Percentiles rank a stretch among this genome's conserved stretches.
These are phyloP conservation scores for Pavo muticus DNA, from an alignment of 2,113 vertebrate genomes.

Conservation along the genomic window DNA sequence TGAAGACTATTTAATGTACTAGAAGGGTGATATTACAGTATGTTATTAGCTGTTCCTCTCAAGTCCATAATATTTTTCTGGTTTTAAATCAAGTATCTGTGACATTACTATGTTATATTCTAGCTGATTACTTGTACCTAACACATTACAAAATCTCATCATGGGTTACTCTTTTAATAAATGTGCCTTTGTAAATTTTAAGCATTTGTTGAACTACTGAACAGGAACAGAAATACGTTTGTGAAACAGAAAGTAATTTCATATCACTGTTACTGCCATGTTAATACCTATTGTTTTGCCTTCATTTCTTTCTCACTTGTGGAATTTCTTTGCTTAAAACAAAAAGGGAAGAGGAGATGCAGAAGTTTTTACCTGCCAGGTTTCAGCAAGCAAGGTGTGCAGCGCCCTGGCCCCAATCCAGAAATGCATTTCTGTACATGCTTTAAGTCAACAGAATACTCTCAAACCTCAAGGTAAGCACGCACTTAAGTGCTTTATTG, in stretches of 20 bases:
- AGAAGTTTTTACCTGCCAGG: constrained; percentile 4
- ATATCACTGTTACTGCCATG: not conserved
- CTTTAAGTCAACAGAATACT: constrained; percentile 43
- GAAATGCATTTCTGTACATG: constrained; percentile 33
- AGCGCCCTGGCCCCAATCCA: constrained; percentile 29
- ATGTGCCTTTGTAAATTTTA: constrained; percentile 27
- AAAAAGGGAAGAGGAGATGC: not conserved
- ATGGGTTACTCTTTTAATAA: constrained; percentile 46
- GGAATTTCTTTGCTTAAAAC: constrained; percentile 18
- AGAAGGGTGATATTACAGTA: not conserved
- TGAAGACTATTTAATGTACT: constrained; percentile 20
- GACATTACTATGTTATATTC: not conserved
- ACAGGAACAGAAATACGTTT: constrained; percentile 29
- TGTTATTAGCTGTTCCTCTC: constrained; percentile 30
- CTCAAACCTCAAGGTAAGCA: constrained; percentile 63
- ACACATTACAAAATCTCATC: constrained; percentile 37
- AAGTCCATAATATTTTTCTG: constrained; percentile 35
- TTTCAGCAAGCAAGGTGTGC: constrained; percentile 53
- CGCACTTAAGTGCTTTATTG: constrained; percentile 65
- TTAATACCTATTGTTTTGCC: not conserved
- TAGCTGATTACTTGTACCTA: constrained; percentile 48
- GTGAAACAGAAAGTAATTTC: constrained; percentile 28
- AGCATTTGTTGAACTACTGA: constrained; percentile 41
- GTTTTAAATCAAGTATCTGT: constrained; percentile 41
- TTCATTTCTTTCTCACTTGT: not conserved